phyloP scores from a whole-genome alignment of 2,888 invertebrate species.

The Xylocampa areola region DNA sequence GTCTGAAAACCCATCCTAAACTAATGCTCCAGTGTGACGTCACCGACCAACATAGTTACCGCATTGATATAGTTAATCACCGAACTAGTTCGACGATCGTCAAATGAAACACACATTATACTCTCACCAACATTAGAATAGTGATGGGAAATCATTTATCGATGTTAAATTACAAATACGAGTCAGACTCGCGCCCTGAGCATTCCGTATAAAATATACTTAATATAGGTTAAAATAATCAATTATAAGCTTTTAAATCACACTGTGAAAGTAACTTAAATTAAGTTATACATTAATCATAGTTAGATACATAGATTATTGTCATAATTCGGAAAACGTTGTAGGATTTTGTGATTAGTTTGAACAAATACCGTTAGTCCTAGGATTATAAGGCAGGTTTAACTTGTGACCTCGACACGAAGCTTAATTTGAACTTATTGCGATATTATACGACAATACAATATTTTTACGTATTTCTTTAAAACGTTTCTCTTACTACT shows the following conservation, averaged over 20 bases:
- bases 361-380: slow-evolving; percentile 4
- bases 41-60: slow-evolving; percentile 16
- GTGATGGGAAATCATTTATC: slow-evolving; percentile 26
- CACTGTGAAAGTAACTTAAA: not conserved
- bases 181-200: no score
- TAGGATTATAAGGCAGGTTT: not conserved
- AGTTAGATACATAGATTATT: not conserved
- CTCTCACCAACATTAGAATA: slow-evolving; percentile 29
- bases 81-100: slow-evolving; percentile 39
- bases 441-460: not conserved
- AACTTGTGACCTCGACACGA: not conserved
- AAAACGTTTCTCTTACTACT: no score
- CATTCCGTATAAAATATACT: no score
- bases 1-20: not conserved
- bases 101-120: slow-evolving; percentile 49
- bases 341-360: not conserved
- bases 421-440: not conserved
- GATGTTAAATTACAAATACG: slow-evolving; percentile 1
- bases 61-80: slow-evolving; percentile 42
- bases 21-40: slow-evolving; percentile 1
- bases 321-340: not conserved
- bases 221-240: no score
- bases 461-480: not conserved
- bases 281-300: not conserved
- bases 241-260: not conserved